Evolutionary conservation across 2,888 invertebrate genomes (phyloP).

Genomic region (Empis livida): DNA sequence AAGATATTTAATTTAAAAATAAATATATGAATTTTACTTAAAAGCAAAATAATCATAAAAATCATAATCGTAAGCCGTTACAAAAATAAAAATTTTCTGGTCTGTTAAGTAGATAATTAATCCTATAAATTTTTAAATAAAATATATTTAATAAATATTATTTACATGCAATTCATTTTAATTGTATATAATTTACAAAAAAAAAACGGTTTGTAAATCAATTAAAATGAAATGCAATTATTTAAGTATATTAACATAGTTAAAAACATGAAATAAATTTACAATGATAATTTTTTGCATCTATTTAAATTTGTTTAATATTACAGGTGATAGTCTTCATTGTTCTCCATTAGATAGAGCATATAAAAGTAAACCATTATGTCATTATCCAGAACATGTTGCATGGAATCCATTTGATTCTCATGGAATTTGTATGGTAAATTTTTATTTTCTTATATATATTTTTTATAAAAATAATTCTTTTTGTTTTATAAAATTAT

Average conservation of each 20-base stretch:
- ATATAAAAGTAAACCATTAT: constrained; percentile 86
- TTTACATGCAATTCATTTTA: no score
- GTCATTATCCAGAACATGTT: constrained; percentile 88
- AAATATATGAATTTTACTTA: no score
- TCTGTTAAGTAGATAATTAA: neutral
- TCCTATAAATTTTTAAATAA: neutral
- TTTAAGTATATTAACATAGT: neutral
- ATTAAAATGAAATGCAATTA: no score
- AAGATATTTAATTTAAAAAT: no score
- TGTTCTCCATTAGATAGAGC: constrained; percentile 87
- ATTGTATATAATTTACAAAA: no score
- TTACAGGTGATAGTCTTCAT: constrained; percentile 67
- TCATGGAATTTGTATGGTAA: constrained; percentile 92
- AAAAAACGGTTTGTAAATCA: no score
- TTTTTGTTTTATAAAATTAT: constrained; percentile 1
- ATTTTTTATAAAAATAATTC: neutral
- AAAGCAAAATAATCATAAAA: no score
- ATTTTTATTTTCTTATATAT: constrained; percentile 17
- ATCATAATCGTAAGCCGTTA: no score
- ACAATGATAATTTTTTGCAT: neutral
- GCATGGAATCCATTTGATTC: constrained; percentile 84
- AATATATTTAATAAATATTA: neutral
- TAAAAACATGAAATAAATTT: neutral
- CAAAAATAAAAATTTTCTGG: no score
- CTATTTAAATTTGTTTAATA: neutral